Conservation (phyloP, 2,888 invertebrate species). For the Micoletzkya japonica region DNA sequence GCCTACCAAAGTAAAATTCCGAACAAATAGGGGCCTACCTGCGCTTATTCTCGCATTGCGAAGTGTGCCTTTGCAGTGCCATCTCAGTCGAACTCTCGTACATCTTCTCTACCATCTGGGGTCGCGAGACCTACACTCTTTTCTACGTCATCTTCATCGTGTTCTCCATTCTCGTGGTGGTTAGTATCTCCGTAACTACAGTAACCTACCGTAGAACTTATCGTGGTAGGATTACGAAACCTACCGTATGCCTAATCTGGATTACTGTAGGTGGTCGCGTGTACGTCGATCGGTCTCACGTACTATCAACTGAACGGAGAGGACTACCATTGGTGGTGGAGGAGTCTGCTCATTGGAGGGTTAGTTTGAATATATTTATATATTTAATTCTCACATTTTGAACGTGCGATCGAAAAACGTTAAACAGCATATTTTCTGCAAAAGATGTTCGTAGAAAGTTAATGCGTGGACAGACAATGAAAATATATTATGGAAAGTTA, state of each 20-base stretch:
- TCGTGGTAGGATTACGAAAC: neutral
- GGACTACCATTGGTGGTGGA: constrained; percentile 70
- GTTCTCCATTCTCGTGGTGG: constrained; percentile 65
- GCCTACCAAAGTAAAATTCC: too few species aligned
- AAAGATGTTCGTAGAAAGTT: too few species aligned
- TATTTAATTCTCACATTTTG: too few species aligned
- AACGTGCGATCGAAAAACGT: too few species aligned
- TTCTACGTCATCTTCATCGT: constrained; percentile 68
- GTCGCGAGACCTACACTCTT: constrained; percentile 68
- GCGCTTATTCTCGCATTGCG: constrained; percentile 9
- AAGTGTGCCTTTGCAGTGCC: constrained; percentile 64
- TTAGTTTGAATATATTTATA: constrained; percentile 48
- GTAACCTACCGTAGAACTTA: too few species aligned
- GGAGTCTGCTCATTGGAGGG: constrained; percentile 69
- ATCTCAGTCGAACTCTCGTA: constrained; percentile 70
- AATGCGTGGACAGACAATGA: too few species aligned
- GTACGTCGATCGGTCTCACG: constrained; percentile 68
- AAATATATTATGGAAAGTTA: too few species aligned
- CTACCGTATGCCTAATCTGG: too few species aligned
- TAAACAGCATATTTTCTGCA: too few species aligned
- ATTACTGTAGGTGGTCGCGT: constrained; percentile 68
- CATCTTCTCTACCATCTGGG: constrained; percentile 70
- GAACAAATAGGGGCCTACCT: too few species aligned
- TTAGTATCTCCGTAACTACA: neutral
- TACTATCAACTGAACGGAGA: constrained; percentile 69